Conservation (phyloP, 2,888 invertebrate species). For the Carpatolechia fugitivella region DNA sequence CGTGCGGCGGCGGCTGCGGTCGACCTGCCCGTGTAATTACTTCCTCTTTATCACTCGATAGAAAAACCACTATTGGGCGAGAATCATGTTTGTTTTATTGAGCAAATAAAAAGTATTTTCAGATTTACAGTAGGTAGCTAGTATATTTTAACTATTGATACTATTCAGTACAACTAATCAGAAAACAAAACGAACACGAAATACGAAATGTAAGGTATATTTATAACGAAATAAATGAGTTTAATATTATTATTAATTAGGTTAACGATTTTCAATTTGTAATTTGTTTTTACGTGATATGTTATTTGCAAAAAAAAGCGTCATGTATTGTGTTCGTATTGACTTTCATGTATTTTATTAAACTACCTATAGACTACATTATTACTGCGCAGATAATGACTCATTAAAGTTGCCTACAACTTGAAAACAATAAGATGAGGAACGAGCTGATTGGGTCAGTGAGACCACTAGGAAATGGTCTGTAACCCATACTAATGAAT, state of each 20-base stretch:
- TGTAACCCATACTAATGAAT: conserved; percentile 3
- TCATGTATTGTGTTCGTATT: too few relatives aligned
- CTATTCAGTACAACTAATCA: too few relatives aligned
- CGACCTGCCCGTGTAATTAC: conserved; percentile 60
- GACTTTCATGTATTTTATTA: too few relatives aligned
- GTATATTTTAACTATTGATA: background rate
- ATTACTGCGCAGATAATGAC: background rate
- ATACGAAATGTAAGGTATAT: too few relatives aligned
- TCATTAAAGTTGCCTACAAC: background rate
- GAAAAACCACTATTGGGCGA: conserved; percentile 28
- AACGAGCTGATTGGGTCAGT: background rate
- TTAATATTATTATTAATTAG: too few relatives aligned
- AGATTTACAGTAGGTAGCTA: background rate
- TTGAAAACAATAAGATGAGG: conserved; percentile 9
- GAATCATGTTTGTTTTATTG: background rate
- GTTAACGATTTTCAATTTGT: too few relatives aligned
- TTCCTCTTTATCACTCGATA: conserved; percentile 50
- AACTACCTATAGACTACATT: background rate
- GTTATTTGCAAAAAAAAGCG: background rate
- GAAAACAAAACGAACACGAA: too few relatives aligned
- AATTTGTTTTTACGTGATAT: too few relatives aligned
- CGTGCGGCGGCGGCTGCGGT: conserved; percentile 47
- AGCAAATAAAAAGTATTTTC: background rate
- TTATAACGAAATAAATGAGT: too few relatives aligned
- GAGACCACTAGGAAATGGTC: background rate